Base-by-base conservation (phyloP, 2,888 invertebrate genomes). In the Tetropium fuscum region DNA sequence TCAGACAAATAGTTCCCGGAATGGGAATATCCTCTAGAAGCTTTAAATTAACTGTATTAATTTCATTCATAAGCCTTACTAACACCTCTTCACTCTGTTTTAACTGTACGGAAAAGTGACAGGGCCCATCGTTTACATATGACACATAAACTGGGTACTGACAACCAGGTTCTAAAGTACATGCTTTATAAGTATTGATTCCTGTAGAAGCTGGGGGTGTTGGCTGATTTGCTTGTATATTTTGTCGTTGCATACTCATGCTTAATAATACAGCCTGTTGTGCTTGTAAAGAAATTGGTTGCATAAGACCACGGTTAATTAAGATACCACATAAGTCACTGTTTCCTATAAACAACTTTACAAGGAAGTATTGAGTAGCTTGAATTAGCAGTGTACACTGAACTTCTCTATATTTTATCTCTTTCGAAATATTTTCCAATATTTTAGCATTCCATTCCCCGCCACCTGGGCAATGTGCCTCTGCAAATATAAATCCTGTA, bases 121-220 rank as follows among this genome's bases (percentile, higher is more conserved):
- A 87, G 3, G 93, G 93, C 0, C 93, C 93, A 74, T 94, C 92
- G 71, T 92, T 91, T 11, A 93, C 89, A 78, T 86, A 90, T 13
- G 92, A 92, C 1, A 93, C 87, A 75, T 86, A 88, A 0, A 92
- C 90, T 69, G 87, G 85, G 71, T 92, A 89, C 63, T 85, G 84
- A 0, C 86, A 84, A 47, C 85, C 85, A 1, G 86, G 80, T 16
- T 84, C 84, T 20, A 88, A 48, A 10, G 85, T 79, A 62, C 82
- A 78, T 38, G 85, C 85, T 71, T 87, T 87, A 64, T 86, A 88
- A 1, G 86, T 85, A 36, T 76, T 69, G 8, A 82, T 78, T 82
- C 83, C 64, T 83, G 85, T 66, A 82, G 83, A 1, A 82, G 81
- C 7, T 82, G 81, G 20, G 67, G 58, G 68, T 47, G 72, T 34